Evolutionary conservation across 2,113 vertebrate species (phyloP).

Genomic region (Hippocampus barbouri): DNA sequence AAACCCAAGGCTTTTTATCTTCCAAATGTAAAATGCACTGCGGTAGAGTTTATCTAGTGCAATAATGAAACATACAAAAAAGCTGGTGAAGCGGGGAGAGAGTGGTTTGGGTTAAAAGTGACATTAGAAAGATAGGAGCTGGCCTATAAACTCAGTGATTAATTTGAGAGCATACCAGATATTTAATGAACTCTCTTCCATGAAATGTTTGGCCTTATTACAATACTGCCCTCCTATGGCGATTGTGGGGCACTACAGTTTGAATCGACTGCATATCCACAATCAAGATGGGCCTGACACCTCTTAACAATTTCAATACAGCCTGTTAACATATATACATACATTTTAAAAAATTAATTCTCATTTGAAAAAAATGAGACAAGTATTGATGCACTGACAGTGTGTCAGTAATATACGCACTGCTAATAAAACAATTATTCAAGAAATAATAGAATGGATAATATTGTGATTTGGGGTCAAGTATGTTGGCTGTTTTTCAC

Average conservation of each 20-base stretch:
- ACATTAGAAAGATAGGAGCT: neutral
- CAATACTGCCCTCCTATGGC: constrained; percentile 59
- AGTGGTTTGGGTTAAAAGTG: neutral
- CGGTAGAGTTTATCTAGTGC: constrained; percentile 34
- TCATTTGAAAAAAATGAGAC: neutral
- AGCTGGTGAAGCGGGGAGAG: neutral
- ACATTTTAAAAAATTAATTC: no score
- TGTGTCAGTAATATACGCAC: neutral
- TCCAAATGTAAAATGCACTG: constrained; percentile 22
- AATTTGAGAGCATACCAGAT: neutral
- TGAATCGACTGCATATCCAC: no score
- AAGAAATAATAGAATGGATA: no score
- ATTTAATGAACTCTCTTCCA: constrained; percentile 8
- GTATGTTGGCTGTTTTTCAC: neutral
- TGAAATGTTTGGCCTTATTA: neutral
- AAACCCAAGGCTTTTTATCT: constrained; percentile 17
- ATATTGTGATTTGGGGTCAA: neutral
- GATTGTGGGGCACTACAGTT: constrained; percentile 14
- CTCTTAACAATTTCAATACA: neutral
- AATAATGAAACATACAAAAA: constrained; percentile 17
- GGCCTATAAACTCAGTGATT: neutral
- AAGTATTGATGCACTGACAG: neutral
- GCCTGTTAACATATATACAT: neutral
- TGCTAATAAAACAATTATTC: neutral
- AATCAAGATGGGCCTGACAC: neutral